Base-by-base conservation (phyloP, 2,888 invertebrate genomes). In the Campoletis raptor region DNA sequence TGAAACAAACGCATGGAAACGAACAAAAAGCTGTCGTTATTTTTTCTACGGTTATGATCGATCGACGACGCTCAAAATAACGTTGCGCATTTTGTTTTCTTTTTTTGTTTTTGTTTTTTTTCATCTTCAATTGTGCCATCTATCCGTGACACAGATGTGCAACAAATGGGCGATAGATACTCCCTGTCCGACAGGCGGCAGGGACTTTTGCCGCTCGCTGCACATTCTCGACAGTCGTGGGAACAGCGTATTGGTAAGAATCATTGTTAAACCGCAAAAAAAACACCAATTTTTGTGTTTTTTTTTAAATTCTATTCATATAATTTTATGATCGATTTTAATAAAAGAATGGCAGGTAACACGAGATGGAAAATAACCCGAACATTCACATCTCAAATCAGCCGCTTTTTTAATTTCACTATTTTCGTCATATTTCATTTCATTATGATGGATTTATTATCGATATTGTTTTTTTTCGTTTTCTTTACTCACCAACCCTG, bases 151-250 rank as follows among this genome's bases (percentile, higher is more conserved):
- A 40, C 91, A 94, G 91, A 95, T 96, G 93, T 96, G 96, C 94
- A 96, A 96, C 94, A 95, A 95, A 93, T 96, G 95, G 93, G 96
- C 96, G 86, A 96, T 96, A 91, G 96, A 96, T 92, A 95, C 95
- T 80, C 96, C 96, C 76, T 96, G 96, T 92, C 95, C 95, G 90
- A 94, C 95, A 91, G 95, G 95, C 94, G 96, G 95, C 87, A 95
- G 95, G 92, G 96, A 96, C 89, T 96, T 96, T 92, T 96, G 96
- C 91, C 96, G 96, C 92, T 96, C 96, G 61, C 94, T 96, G 90
- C 96, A 96, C 94, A 95, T 96, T 91, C 95, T 96, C 95, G 96
- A 96, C 93, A 96, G 96, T 84, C 95, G 95, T 83, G 96, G 96
- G n/a, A 95, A 95, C 86, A 96, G 96, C 91, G 95, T 96, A 81